Conservation (phyloP, 2,888 invertebrate genomes). For the Meganola albula region DNA sequence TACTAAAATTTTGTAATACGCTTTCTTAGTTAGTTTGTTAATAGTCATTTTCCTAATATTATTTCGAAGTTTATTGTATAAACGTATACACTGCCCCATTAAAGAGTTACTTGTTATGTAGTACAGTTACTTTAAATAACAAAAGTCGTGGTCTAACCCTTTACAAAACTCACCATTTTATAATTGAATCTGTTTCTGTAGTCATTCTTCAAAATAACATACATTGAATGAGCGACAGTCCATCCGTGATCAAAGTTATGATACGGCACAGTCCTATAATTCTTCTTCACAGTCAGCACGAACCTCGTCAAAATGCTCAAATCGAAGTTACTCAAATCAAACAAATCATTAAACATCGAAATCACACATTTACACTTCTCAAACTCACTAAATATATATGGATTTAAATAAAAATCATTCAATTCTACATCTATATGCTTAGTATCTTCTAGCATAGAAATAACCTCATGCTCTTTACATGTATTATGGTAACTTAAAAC, state of each 20-base stretch:
- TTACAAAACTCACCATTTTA: slow-evolving; percentile 42
- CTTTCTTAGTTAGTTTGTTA: no score
- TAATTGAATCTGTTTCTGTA: slow-evolving; percentile 36
- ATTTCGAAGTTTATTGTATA: no score
- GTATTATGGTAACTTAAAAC: slow-evolving; percentile 91
- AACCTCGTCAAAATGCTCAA: slow-evolving; percentile 82
- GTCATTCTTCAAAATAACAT: slow-evolving; percentile 81
- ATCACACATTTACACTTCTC: slow-evolving; percentile 85
- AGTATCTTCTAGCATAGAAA: slow-evolving; percentile 36
- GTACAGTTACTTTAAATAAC: no score
- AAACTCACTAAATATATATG: slow-evolving; percentile 82
- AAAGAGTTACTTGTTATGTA: no score
- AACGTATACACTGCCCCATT: no score
- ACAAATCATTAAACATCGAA: slow-evolving; percentile 86
- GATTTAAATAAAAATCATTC: slow-evolving; percentile 83
- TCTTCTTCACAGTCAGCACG: slow-evolving; percentile 88
- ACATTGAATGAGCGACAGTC: slow-evolving; percentile 91
- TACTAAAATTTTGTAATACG: no score
- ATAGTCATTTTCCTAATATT: no score
- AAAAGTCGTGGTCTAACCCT: no score
- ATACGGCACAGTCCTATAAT: slow-evolving; percentile 89
- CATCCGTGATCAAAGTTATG: slow-evolving; percentile 94
- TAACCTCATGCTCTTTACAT: slow-evolving; percentile 84
- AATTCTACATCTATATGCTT: slow-evolving; percentile 42
- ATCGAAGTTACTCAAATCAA: slow-evolving; percentile 82